phyloP scores from a whole-genome alignment of 1,140 invertebrate genomes.

The Subanguina moxae region DNA sequence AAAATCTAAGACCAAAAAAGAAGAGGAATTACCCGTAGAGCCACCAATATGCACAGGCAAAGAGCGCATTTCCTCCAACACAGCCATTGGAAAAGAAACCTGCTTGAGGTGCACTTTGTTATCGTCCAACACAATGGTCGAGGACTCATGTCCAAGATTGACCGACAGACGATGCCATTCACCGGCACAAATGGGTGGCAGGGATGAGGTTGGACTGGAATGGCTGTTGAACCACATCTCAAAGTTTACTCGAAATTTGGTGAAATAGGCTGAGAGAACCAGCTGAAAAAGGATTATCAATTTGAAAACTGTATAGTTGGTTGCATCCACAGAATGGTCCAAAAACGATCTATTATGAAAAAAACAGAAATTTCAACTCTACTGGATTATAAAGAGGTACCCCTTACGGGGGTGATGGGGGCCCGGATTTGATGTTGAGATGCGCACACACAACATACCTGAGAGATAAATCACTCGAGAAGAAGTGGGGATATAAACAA shows the following conservation, averaged over 20 bases:
- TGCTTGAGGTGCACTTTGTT: constrained; percentile 5
- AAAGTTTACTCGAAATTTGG: constrained; percentile 15
- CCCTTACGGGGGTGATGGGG: no score
- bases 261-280: constrained; percentile 31
- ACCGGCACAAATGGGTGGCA: constrained; percentile 26
- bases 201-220: background rate
- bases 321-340: no score
- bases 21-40: constrained; percentile 26
- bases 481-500: no score
- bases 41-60: constrained; percentile 40
- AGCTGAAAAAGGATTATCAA: constrained; percentile 30
- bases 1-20: background rate
- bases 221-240: constrained; percentile 19
- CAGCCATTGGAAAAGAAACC: background rate
- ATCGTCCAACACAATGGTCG: constrained; percentile 26
- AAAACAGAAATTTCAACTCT: no score
- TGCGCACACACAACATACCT: no score
- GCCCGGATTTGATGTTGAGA: no score
- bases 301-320: no score
- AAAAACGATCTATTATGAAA: no score
- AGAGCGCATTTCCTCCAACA: constrained; percentile 31
- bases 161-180: constrained; percentile 38
- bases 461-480: no score
- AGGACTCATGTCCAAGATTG: background rate
- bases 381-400: no score